phyloP scores from a whole-genome alignment of 2,113 vertebrate genomes.

The Calcarius ornatus region DNA sequence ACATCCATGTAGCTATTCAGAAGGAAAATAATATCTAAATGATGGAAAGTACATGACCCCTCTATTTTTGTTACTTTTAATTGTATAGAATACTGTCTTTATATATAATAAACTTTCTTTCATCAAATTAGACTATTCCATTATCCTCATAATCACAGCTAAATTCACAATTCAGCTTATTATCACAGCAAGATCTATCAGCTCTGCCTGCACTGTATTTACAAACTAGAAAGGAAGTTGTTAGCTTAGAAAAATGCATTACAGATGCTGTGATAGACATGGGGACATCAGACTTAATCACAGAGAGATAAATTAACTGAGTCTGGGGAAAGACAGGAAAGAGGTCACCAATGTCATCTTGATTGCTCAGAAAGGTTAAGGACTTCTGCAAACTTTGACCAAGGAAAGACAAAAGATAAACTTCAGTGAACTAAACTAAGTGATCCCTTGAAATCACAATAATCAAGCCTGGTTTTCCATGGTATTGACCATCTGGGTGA shows the following conservation, averaged over 20 bases:
- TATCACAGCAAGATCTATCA: constrained; percentile 46
- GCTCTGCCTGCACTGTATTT: constrained; percentile 46
- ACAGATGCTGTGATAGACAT: not conserved
- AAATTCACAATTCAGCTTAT: constrained; percentile 35
- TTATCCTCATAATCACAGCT: constrained; percentile 43
- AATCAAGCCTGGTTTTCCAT: not conserved
- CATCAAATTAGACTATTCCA: constrained; percentile 13
- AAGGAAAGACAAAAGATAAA: constrained; percentile 1
- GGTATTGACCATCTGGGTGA: not conserved
- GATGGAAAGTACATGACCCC: not conserved
- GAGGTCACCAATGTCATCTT: not conserved
- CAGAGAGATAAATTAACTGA: constrained; percentile 17
- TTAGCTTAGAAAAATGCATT: not conserved
- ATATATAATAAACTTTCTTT: constrained; percentile 9
- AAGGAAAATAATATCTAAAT: not conserved
- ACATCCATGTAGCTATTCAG: not conserved
- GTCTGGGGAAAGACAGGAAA: not conserved
- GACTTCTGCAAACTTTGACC: not conserved
- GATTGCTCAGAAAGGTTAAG: constrained; percentile 14
- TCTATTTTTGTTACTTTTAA: not conserved
- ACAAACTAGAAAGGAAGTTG: constrained; percentile 35
- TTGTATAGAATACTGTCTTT: not conserved
- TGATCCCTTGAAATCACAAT: not conserved
- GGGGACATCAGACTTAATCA: constrained; percentile 30
- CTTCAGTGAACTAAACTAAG: not conserved